Conservation (phyloP, 2,888 invertebrate species). For the Drosophila falleni region DNA sequence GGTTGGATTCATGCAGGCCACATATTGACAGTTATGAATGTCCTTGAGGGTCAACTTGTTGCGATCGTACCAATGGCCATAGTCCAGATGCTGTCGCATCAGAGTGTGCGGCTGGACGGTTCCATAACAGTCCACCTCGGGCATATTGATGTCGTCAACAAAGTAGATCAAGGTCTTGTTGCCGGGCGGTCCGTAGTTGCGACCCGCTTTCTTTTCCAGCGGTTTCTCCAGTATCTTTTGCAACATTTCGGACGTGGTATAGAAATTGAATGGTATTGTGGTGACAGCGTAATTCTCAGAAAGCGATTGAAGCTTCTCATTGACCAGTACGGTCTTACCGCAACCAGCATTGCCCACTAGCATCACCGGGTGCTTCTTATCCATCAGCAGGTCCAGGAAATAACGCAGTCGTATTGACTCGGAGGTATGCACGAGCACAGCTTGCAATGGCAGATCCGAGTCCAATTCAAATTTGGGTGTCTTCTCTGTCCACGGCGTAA, state of each 20-base stretch:
- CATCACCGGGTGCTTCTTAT: constrained; percentile 96
- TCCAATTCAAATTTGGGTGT: constrained; percentile 96
- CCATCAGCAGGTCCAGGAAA: constrained; percentile 95
- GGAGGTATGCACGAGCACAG: constrained; percentile 95
- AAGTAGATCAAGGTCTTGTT: constrained; percentile 97
- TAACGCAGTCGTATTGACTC: constrained; percentile 96
- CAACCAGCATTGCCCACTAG: constrained; percentile 96
- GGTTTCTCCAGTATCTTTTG: constrained; percentile 97
- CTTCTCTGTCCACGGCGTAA: constrained; percentile 95
- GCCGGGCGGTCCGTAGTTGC: constrained; percentile 98
- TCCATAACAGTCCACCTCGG: constrained; percentile 95
- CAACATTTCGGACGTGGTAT: constrained; percentile 97
- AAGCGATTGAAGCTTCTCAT: constrained; percentile 90
- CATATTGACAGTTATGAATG: constrained; percentile 98
- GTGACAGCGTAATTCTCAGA: constrained; percentile 95
- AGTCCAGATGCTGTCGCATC: constrained; percentile 97
- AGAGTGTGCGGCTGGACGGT: constrained; percentile 98
- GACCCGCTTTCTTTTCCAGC: constrained; percentile 97
- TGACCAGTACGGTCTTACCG: constrained; percentile 95
- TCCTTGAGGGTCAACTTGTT: constrained; percentile 95
- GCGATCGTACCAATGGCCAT: constrained; percentile 97
- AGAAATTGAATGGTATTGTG: constrained; percentile 98
- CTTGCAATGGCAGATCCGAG: constrained; percentile 96
- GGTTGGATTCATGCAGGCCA: constrained; percentile 99
- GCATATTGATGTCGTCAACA: constrained; percentile 99